Conservation (phyloP, 2,797 vertebrate genomes). For the Hemibagrus guttatus region DNA sequence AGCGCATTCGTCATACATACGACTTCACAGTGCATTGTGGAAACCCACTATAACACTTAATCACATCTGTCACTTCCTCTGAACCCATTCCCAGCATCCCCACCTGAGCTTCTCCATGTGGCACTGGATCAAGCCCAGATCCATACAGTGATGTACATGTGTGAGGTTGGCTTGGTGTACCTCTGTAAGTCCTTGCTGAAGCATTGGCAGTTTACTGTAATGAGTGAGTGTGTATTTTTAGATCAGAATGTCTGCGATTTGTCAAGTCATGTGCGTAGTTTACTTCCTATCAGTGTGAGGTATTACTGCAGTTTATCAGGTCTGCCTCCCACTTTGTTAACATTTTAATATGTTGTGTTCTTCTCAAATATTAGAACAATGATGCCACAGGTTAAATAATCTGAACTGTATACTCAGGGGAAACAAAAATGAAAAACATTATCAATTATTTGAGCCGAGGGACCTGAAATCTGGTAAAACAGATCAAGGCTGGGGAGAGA, state of each 20-base stretch:
- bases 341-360: slow-evolving; percentile 44
- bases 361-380: background rate
- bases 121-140: slow-evolving; percentile 53
- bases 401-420: slow-evolving; percentile 32
- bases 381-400: slow-evolving; percentile 52
- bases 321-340: slow-evolving; percentile 23
- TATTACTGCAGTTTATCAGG: slow-evolving; percentile 17
- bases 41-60: slow-evolving; percentile 73
- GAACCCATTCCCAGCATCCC: slow-evolving; percentile 33
- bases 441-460: slow-evolving; percentile 55
- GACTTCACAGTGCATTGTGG: slow-evolving; percentile 72
- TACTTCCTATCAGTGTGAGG: slow-evolving; percentile 50
- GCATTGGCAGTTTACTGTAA: slow-evolving; percentile 63
- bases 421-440: slow-evolving; percentile 51
- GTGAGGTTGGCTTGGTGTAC: slow-evolving; percentile 51
- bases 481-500: slow-evolving; percentile 22
- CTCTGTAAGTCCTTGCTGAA: slow-evolving; percentile 57
- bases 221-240: slow-evolving; percentile 40
- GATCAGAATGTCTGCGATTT: slow-evolving; percentile 35
- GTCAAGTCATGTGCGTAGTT: slow-evolving; percentile 44
- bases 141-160: slow-evolving; percentile 56
- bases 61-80: slow-evolving; percentile 62
- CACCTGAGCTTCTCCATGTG: slow-evolving; percentile 51
- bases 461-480: slow-evolving; percentile 45
- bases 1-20: slow-evolving; percentile 62